These are phyloP conservation scores for Poliocrania exsul DNA, from an alignment of 2,797 vertebrate genomes.

Conservation along the genomic window DNA sequence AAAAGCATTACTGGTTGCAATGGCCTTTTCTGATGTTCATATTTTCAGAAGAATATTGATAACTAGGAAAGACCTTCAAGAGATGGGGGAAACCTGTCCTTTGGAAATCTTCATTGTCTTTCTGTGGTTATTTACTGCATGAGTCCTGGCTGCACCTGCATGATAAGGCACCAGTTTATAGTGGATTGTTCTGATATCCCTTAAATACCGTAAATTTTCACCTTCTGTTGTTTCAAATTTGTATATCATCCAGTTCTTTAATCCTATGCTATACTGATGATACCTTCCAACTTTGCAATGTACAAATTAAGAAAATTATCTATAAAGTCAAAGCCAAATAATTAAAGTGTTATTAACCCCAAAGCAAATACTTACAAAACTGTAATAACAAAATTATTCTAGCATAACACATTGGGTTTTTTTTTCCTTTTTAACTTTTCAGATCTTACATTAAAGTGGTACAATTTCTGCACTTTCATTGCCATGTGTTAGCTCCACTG, in stretches of 20 bases:
- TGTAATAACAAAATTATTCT: background rate
- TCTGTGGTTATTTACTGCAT: background rate
- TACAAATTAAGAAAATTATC: background rate
- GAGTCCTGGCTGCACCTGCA: background rate
- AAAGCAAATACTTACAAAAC: background rate
- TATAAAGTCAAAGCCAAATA: background rate
- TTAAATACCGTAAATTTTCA: background rate
- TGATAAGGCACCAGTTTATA: background rate
- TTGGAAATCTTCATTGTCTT: background rate
- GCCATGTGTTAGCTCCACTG: background rate
- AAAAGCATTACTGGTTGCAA: rapidly evolving
- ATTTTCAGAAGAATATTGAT: background rate
- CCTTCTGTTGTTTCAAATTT: background rate
- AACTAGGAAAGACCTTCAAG: background rate
- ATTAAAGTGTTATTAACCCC: background rate
- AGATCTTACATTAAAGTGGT: background rate
- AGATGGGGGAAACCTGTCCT: background rate
- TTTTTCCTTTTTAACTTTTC: background rate
- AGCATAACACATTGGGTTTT: background rate
- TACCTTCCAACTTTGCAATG: background rate
- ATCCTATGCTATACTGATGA: background rate
- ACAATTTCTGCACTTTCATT: background rate
- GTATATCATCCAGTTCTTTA: background rate
- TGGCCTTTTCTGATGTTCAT: background rate
- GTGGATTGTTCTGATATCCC: background rate